phyloP scores from a whole-genome alignment of 2,113 vertebrate species.

The Apodemus speciosus region DNA sequence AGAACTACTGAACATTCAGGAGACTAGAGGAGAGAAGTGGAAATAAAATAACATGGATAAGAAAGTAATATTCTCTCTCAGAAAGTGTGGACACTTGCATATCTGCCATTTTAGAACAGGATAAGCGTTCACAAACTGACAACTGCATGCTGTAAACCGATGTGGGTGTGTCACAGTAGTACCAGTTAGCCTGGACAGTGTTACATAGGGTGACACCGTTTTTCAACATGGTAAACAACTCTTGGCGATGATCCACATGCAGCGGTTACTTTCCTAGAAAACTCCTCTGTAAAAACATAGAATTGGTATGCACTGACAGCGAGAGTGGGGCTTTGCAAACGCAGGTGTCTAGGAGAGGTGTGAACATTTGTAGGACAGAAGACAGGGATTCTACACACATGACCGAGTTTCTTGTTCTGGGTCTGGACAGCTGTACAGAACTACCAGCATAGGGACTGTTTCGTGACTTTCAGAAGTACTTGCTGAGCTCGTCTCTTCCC shows the following conservation, averaged over 20 bases:
- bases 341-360: not conserved
- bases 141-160: constrained; percentile 4
- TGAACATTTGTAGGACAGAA: not conserved
- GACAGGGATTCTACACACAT: not conserved
- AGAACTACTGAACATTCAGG: constrained; percentile 5
- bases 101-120: constrained; percentile 40
- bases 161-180: not conserved
- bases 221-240: constrained; percentile 43
- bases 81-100: constrained; percentile 8
- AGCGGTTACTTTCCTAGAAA: constrained; percentile 19
- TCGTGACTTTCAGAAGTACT: not conserved
- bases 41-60: not conserved
- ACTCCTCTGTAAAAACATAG: not conserved
- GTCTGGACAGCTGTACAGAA: not conserved
- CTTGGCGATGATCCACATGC: constrained; percentile 28
- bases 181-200: not conserved
- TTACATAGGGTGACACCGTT: not conserved
- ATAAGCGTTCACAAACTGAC: constrained; percentile 23
- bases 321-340: not conserved
- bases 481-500: not conserved
- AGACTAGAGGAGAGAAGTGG: not conserved
- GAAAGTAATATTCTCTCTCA: not conserved
- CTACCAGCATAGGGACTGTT: not conserved
- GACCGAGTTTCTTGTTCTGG: constrained; percentile 20
- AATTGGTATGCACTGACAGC: not conserved